Base-by-base conservation (phyloP, 2,113 vertebrate species). In the Atlantisia rogersi region DNA sequence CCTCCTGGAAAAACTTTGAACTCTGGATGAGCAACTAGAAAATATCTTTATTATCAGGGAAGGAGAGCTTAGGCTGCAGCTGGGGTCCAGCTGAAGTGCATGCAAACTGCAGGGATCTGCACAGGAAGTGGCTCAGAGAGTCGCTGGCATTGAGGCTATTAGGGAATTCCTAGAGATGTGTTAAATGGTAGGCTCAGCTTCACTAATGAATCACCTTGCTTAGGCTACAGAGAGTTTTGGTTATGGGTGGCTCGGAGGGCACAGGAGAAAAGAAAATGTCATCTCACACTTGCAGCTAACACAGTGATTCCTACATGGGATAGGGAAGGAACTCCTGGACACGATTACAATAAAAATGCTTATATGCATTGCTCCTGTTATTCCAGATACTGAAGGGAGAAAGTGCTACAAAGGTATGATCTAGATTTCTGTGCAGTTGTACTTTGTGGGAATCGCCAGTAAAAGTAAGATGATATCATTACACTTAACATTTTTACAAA, bases 1-100 rank as follows among this genome's bases (percentile, higher is more conserved):
- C 88, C 78, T 91, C 85, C 82, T 88, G 80, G 48, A 93, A 95
- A 97, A 96, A 97, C 96, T 96, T 93, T 97, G 96, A 95, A 94
- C 96, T 94, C 92, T 83, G 92, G 96, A 94, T 92, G 95, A 93
- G 56, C 90, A 93, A 89, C 85, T 48, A 92, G 74, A 93, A 93
- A 97, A 88, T 83, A 92, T 71, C 85, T 92, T 82, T 65, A 90
- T 81, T 64, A 88, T 67, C 59, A 70, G 92, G 59, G 82, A 88
- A 84, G 80, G 63, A 80, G 73, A 80, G 64, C 29, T 59, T 20
- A 78, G 64, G 82, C 82, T 88, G 78, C 91, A 94, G 88, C 92
- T 78, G 95, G 73, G 76, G 35, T 60, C 58, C 90, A 90, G 95
- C 94, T 95, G 83, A 95, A 83, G 92, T 20, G 12, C 52, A 42